A percentile compares a stretch with the other conserved stretches of the same genome.
Evolutionary conservation across 2,888 invertebrate genomes (phyloP).

Genomic region (Hetaerina titia): DNA sequence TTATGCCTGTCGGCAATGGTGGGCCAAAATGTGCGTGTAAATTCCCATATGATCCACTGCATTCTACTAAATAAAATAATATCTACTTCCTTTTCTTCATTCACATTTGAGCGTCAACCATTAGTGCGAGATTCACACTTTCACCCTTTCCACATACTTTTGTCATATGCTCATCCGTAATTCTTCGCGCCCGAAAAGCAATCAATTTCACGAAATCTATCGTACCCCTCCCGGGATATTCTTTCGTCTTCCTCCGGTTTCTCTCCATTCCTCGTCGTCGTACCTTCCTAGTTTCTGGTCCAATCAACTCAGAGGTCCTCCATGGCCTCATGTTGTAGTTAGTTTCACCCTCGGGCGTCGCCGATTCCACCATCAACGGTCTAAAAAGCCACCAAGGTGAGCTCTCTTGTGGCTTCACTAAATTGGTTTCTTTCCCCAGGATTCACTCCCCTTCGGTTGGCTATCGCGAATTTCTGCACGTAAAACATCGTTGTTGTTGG

Average conservation of each 20-base stretch:
- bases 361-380: slow-evolving; percentile 40
- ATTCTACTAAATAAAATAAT: background rate
- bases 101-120: background rate
- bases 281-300: background rate
- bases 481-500: slow-evolving; percentile 57
- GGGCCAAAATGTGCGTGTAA: background rate
- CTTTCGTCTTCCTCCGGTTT: background rate
- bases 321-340: slow-evolving; percentile 13
- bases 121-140: background rate
- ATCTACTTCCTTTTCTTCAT: background rate
- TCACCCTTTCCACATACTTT: background rate
- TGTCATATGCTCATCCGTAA: slow-evolving; percentile 19
- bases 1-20: background rate
- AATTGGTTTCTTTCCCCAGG: slow-evolving; percentile 56
- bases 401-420: slow-evolving; percentile 55
- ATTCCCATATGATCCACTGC: background rate
- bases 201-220: background rate
- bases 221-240: background rate
- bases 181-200: slow-evolving; percentile 11
- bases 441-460: background rate
- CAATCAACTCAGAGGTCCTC: slow-evolving; percentile 36
- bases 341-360: slow-evolving; percentile 49
- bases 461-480: slow-evolving; percentile 59
- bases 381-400: slow-evolving; percentile 62
- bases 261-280: background rate